Evolutionary conservation across 1,140 invertebrate species (phyloP).

Genomic region (Physella acuta): DNA sequence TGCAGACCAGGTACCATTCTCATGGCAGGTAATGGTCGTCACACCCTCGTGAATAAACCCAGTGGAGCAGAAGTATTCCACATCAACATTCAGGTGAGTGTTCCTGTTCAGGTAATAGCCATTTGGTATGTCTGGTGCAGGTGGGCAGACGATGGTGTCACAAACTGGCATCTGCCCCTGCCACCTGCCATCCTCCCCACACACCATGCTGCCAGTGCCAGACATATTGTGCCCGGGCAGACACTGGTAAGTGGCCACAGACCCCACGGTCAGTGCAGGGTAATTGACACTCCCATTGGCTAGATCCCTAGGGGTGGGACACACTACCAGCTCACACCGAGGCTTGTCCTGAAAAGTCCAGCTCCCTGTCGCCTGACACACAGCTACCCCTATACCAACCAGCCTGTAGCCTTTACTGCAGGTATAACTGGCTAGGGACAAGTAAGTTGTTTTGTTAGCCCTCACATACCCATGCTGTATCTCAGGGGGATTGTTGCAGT

Average conservation of each 20-base stretch:
- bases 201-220: conserved; percentile 19
- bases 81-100: background rate
- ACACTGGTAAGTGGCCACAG: background rate
- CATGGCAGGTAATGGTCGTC: conserved; percentile 30
- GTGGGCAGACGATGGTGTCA: conserved; percentile 15
- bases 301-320: conserved; percentile 12
- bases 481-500: conserved; percentile 13
- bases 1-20: conserved; percentile 39
- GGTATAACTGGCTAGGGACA: conserved; percentile 6
- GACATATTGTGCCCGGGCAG: conserved; percentile 27
- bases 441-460: background rate
- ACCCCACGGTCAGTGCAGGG: background rate
- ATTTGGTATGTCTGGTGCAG: background rate
- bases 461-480: background rate
- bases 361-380: conserved; percentile 3
- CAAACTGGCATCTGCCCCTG: conserved; percentile 23
- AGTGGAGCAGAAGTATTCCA: conserved; percentile 13
- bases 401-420: conserved; percentile 21
- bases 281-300: conserved; percentile 10
- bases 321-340: background rate
- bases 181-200: conserved; percentile 32
- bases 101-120: background rate
- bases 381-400: background rate
- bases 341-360: conserved; percentile 1
- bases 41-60: conserved; percentile 6